A percentile compares a stretch with the other conserved stretches of the same genome.
Evolutionary conservation across 2,113 vertebrate species (phyloP).

Genomic region (Geococcyx californianus): DNA sequence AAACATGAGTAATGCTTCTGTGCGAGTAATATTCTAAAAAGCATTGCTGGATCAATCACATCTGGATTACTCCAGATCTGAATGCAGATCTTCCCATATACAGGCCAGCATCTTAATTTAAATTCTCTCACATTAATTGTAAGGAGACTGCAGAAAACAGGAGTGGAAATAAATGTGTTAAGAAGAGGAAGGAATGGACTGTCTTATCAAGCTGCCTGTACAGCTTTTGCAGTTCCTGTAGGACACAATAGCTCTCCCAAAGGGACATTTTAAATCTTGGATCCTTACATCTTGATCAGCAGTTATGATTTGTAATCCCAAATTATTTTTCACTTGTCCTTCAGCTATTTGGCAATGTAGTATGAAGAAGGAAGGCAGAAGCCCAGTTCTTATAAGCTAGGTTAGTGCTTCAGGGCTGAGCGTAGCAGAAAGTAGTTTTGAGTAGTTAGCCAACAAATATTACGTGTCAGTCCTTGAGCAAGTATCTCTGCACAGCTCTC

Average conservation of each 20-base stretch:
- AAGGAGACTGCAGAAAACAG: background rate
- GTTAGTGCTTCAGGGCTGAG: slow-evolving; percentile 48
- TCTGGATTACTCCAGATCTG: background rate
- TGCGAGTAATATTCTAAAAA: background rate
- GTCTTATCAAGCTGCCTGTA: background rate
- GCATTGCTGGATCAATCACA: background rate
- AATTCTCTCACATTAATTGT: background rate
- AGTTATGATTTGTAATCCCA: background rate
- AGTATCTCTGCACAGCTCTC: slow-evolving; percentile 19
- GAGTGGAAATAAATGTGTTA: background rate
- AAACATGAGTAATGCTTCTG: background rate
- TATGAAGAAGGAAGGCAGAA: background rate
- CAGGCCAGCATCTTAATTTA: background rate
- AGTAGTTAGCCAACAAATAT: slow-evolving; percentile 64
- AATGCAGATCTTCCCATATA: background rate
- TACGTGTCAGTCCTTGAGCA: background rate
- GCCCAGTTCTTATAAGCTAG: slow-evolving; percentile 23
- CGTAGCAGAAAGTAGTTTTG: slow-evolving; percentile 40
- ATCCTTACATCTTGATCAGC: background rate
- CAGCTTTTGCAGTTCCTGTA: background rate
- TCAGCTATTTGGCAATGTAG: slow-evolving; percentile 6
- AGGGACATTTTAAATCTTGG: background rate
- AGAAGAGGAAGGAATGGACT: background rate
- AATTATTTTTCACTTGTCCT: background rate
- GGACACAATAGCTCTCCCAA: background rate